Base-by-base conservation (phyloP, 2,888 invertebrate genomes). In the Acheta domesticus region DNA sequence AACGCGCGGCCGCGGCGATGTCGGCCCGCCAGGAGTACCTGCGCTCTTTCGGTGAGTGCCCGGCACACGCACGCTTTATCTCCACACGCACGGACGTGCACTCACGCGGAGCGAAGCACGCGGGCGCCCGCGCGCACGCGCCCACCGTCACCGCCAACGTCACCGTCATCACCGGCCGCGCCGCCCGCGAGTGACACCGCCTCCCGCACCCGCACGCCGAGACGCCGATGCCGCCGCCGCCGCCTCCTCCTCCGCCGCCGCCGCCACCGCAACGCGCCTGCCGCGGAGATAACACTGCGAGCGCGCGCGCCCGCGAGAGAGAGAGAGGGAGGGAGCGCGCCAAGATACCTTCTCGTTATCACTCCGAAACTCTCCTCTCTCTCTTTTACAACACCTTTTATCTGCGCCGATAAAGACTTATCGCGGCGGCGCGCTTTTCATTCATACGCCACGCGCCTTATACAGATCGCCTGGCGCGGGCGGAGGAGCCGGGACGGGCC, bases 351-450 rank as follows among this genome's bases (percentile, higher is more conserved):
- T 62, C 62, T 62, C n/a, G 62, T 62, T 62, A 62, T 62, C 62
- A 62, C 14, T 8, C n/a, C 14, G 62, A 62, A 62, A 62, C 62
- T 62, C 62, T 62, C 62, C 62, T 62, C 62, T 62, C 62, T 62
- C 62, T 62, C 62, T 62, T 62, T 62, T 62, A 62, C 62, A 62
- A 62, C 62, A 62, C 62, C 62, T 62, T 62, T 62, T 62, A 62
- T 62, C 62, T 62, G 16, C 62, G n/a, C 62, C 62, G 62, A 62
- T 62, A 62, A 62, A 62, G 62, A 62, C 62, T 62, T 62, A 62
- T 62, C 62, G 62, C 62, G 62, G 62, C 62, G 62, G 62, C 16
- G 8, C 8, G 36, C 36, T 36, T 62, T 62, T 62, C 62, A 62
- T 62, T 62, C 62, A 62, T 62, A 62, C n/a, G 8, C 36, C 36